Evolutionary conservation across 2,888 invertebrate genomes (phyloP).

Genomic region (Noctua janthina): DNA sequence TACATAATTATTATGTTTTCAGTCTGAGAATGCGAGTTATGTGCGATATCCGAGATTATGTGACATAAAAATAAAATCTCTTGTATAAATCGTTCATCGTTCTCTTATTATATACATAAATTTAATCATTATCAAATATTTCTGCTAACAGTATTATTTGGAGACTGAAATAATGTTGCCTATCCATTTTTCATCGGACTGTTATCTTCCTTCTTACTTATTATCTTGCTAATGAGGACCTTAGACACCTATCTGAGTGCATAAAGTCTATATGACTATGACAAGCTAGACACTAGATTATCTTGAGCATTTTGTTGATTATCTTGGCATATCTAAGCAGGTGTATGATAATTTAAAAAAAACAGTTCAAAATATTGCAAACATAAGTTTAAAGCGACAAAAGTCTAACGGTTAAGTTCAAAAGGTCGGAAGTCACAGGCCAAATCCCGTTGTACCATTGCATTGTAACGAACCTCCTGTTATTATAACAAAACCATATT

Average conservation of each 20-base stretch:
- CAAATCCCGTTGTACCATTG: conserved; percentile 21
- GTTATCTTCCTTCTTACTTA: not conserved
- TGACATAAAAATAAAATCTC: conserved; percentile 7
- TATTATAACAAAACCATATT: conserved; percentile 24
- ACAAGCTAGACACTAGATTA: not conserved
- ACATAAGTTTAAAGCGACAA: conserved; percentile 4
- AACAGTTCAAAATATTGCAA: not conserved
- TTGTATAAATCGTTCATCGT: not conserved
- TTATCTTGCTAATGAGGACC: not conserved
- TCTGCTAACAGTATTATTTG: not conserved
- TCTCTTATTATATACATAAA: not conserved
- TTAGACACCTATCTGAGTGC: no score
- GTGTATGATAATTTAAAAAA: not conserved
- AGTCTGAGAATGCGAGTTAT: conserved; percentile 5
- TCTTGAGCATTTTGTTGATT: not conserved
- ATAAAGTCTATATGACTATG: not conserved
- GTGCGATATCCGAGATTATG: not conserved
- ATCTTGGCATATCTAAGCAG: not conserved
- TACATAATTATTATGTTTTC: conserved; percentile 7
- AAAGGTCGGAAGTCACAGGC: conserved; percentile 19
- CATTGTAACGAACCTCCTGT: conserved; percentile 23
- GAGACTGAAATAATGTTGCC: not conserved
- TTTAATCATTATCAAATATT: not conserved
- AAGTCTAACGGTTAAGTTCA: conserved; percentile 22
- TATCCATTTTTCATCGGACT: not conserved